Base-by-base conservation (phyloP, 1,140 invertebrate species). In the Brachionus paranguensis region DNA sequence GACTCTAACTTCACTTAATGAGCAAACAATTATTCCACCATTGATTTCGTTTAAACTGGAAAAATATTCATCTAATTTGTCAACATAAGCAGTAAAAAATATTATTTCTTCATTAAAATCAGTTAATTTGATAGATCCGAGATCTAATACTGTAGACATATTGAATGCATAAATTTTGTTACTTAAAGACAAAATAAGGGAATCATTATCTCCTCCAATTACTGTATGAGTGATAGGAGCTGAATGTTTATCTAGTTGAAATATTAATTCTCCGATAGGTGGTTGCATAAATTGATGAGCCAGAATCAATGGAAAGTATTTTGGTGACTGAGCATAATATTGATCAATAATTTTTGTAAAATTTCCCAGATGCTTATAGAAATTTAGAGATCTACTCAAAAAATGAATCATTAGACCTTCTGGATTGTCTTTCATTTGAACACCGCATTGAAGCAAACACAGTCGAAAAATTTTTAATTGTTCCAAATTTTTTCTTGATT, bases 241-340 rank as follows among this genome's bases (percentile, higher is more conserved):
- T 20, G 20, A 47, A 37, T 84, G 81, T 12, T 72, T 68, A 14
- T 84, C 81, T 24, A 84, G 17, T 41, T 84, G 81, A 45, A 68
- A 72, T 55, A 53, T 84, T n/a, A 85, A 14, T 2, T 74, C 68
- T n/a, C 43, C 33, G 1, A 17, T 45, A 17, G 84, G 60, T 2
- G 87, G 86, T 29, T 85, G 43, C 41, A 86, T 72, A 70, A 88
- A 88, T 1, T 88, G 86, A 83, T 89, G 88, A 68, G 86, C 87
- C 7, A 88, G 87, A 24, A 89, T 85, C 20, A 89, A 50, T 6
- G 87, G 87, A 84, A 86, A 87, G 43, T 88, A 87, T 50, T 86
- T 85, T 2, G 87, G 60, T 6, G 88, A 88, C 8, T 85, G 84
- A 1, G 84, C 86, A 83, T 89, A 88, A 85, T 87, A 87, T 74